Evolutionary conservation across 2,113 vertebrate genomes (phyloP).

Genomic region (Daphoenositta chrysoptera): DNA sequence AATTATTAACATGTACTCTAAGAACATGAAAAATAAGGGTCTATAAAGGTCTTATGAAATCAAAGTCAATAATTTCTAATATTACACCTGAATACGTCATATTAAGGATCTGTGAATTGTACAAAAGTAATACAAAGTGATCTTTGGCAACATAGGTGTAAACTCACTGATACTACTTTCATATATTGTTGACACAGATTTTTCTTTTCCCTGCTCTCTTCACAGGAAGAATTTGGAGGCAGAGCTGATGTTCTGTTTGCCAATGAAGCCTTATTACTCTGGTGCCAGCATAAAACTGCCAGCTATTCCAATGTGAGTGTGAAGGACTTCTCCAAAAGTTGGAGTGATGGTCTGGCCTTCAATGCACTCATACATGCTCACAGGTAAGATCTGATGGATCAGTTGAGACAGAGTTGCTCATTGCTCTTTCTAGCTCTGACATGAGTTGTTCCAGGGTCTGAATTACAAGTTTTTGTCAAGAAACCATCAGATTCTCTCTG

Average conservation of each 20-base stretch:
- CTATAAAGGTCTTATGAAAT: background rate
- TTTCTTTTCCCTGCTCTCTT: background rate
- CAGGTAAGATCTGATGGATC: constrained; percentile 65
- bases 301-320: constrained; percentile 80
- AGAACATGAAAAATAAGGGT: background rate
- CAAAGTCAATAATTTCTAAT: background rate
- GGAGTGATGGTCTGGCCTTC: constrained; percentile 87
- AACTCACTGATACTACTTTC: background rate
- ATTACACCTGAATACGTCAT: background rate
- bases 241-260: constrained; percentile 79
- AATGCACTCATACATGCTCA: constrained; percentile 89
- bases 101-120: background rate
- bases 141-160: accelerated
- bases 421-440: background rate
- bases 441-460: background rate
- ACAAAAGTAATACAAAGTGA: background rate
- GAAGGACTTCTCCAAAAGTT: constrained; percentile 87
- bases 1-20: background rate
- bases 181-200: background rate
- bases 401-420: background rate
- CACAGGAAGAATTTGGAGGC: constrained; percentile 75
- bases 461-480: background rate
- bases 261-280: constrained; percentile 87
- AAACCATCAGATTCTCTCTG: background rate
- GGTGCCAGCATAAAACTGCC: constrained; percentile 89